Base-by-base conservation (phyloP, 2,113 vertebrate genomes). In the Rhinolophus sinicus region DNA sequence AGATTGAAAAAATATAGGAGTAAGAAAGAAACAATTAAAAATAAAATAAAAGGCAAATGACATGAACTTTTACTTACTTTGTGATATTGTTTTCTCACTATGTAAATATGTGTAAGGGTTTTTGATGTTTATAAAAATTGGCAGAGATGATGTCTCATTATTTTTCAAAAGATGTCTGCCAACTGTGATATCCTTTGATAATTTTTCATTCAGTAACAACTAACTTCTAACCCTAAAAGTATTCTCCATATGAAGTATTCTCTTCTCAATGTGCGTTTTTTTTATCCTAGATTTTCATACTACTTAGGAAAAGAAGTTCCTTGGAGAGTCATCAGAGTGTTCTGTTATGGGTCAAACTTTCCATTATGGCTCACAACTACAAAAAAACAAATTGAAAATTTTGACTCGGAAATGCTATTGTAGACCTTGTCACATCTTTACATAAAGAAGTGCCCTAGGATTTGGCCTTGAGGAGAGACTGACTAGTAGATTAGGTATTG, bases 31-130 rank as follows among this genome's bases (percentile, higher is more conserved):
- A 85, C 69, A 50, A 28, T 40, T 24, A 44, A 87, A 84, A 7
- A 69, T 44, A 72, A 38, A 94, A 93, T 91, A 96, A 65, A 47
- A 90, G 44, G 56, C 6, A 94, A 96, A 64, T 87, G 0, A 14
- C 26, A 50, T 38, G 56, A 26, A 18, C 80, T 88, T 72, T 76
- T 35, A 30, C 50, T 90, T 14, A 60, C 16, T 19, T 87, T 77
- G 50, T 35, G 1, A 44, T 82, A 52, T 88, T 91, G 30, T 67
- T 87, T 88, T 73, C n/a, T 96, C 44, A 80, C 28, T 65, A 4
- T 40, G 8, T n/a, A 85, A 44, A 69, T 50, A 54, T 54, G 33
- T 38, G 4, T 47, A 58, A 75, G 38, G 13, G 6, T 60, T 88
- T 69, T 33, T 77, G n/a, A 65, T 50, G 26, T 44, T 80, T 69